These are phyloP conservation scores for Pungitius pungitius DNA, from an alignment of 2,113 vertebrate species.

Conservation along the genomic window DNA sequence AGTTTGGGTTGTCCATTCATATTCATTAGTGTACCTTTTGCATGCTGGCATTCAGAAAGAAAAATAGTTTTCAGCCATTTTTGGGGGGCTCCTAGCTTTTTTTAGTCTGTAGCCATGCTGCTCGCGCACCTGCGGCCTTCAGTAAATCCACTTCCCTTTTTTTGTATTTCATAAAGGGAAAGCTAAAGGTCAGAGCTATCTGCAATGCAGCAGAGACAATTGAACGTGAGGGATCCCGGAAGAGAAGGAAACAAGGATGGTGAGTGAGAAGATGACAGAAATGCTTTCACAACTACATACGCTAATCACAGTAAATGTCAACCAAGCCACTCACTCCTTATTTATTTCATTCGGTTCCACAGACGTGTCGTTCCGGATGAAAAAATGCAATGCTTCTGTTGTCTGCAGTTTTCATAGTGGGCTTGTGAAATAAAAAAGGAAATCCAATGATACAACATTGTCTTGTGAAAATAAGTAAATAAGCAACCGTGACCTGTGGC, in stretches of 20 bases:
- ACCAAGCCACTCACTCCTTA: conserved; percentile 50
- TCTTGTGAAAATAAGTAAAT: conserved; percentile 20
- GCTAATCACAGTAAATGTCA: conserved; percentile 76
- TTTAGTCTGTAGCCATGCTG: not conserved
- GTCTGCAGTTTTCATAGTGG: conserved; percentile 39
- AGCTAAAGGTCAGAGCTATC: conserved; percentile 61
- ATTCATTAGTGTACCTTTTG: conserved; percentile 2
- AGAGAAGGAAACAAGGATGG: conserved; percentile 19
- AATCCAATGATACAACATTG: conserved; percentile 16
- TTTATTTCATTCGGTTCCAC: conserved; percentile 66
- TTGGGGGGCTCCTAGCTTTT: not conserved
- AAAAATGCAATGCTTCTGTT: conserved; percentile 62
- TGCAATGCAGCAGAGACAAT: conserved; percentile 52
- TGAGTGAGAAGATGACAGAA: conserved; percentile 55
- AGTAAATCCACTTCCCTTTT: conserved; percentile 9
- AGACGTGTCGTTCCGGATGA: conserved; percentile 51
- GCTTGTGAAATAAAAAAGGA: not conserved
- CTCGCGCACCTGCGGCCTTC: conserved; percentile 14
- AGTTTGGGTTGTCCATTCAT: not conserved
- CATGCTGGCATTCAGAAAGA: not conserved
- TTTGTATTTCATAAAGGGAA: conserved; percentile 20
- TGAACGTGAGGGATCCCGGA: not conserved
- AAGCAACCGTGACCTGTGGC: conserved; percentile 22
- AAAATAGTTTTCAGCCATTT: not conserved
- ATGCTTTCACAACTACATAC: conserved; percentile 60